Evolutionary conservation across 2,113 vertebrate genomes (phyloP).

Genomic region (Trinectes maculatus): DNA sequence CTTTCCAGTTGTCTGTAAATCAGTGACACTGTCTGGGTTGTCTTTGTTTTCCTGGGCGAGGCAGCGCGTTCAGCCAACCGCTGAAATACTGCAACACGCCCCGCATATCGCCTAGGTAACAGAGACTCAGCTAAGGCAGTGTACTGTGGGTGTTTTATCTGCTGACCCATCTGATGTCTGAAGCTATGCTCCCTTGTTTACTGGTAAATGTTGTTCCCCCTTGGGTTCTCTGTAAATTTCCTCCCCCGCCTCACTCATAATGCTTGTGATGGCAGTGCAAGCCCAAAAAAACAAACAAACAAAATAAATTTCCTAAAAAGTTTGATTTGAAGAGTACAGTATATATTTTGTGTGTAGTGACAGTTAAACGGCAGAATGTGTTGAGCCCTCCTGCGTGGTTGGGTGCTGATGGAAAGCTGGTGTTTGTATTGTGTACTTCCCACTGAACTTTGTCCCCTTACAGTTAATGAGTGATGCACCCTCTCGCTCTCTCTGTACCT

Average conservation of each 20-base stretch:
- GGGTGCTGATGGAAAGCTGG: neutral
- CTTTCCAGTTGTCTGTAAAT: conserved; percentile 47
- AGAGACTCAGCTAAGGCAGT: conserved; percentile 30
- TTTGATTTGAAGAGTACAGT: neutral
- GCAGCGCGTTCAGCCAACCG: conserved; percentile 63
- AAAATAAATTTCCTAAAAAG: neutral
- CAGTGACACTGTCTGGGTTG: conserved; percentile 53
- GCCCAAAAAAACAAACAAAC: neutral
- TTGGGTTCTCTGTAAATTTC: conserved; percentile 2
- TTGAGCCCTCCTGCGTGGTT: neutral
- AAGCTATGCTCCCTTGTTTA: conserved; percentile 21
- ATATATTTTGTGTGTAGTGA: neutral
- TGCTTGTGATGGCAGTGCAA: neutral
- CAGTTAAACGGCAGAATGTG: neutral
- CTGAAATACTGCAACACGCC: conserved; percentile 67
- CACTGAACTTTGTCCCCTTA: conserved; percentile 64
- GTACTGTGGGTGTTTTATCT: conserved; percentile 53
- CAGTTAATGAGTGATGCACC: conserved; percentile 70
- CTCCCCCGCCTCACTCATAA: neutral
- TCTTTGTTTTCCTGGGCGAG: conserved; percentile 65
- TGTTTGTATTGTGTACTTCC: neutral
- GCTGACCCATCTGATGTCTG: conserved; percentile 55
- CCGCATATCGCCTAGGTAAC: conserved; percentile 64
- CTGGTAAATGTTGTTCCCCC: conserved; percentile 31
- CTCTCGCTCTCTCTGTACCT: conserved; percentile 45